Evolutionary conservation across 1,140 invertebrate genomes (phyloP).

Genomic region (Venustaconcha ellipsiformis): DNA sequence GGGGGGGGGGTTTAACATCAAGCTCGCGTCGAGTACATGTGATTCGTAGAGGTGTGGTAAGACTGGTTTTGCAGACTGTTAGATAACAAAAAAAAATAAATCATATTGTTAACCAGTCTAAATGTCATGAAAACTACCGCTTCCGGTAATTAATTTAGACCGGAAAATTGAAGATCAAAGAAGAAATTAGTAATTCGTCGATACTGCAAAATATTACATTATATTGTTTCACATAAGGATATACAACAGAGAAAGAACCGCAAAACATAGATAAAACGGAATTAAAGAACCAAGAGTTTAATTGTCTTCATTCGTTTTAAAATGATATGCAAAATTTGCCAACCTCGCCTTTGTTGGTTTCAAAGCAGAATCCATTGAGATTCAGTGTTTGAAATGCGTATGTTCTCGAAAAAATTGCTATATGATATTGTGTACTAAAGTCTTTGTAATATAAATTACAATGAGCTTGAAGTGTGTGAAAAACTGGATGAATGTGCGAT

Average conservation of each 20-base stretch:
- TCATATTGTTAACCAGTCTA: no score
- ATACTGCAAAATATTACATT: neutral
- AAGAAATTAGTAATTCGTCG: neutral
- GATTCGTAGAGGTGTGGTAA: no score
- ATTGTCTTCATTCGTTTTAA: neutral
- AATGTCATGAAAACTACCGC: neutral
- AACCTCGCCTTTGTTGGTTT: neutral
- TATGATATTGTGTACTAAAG: no score
- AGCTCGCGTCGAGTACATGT: no score
- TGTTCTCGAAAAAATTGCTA: neutral
- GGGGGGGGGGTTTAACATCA: no score
- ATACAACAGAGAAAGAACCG: neutral
- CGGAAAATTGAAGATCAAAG: conserved; percentile 8
- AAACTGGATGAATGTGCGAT: no score
- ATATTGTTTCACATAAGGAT: neutral
- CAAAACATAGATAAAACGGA: neutral
- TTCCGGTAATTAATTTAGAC: conserved; percentile 21
- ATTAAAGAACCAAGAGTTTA: neutral
- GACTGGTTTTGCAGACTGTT: no score
- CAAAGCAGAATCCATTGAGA: neutral
- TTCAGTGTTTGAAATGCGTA: neutral
- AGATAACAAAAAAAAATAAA: no score
- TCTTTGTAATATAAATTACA: no score
- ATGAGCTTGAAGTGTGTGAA: no score
- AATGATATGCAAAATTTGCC: neutral